Conservation (phyloP, 2,797 vertebrate genomes). For the Malacoraja senta region DNA sequence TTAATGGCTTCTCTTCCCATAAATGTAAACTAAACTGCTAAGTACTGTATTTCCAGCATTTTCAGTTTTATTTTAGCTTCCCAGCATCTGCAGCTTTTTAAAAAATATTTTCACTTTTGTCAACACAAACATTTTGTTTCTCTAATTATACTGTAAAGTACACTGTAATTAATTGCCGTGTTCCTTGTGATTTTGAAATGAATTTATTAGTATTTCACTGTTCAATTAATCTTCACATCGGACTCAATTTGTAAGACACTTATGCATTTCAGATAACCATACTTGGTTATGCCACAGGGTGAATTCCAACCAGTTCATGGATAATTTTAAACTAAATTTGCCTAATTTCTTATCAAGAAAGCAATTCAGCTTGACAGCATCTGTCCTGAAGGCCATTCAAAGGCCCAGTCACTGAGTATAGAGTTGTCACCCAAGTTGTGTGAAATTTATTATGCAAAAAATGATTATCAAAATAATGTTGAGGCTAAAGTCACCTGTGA, state of each 20-base stretch:
- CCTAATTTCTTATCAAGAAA: background rate
- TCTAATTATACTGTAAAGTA: too few relatives aligned
- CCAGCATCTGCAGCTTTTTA: too few relatives aligned
- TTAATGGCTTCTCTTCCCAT: too few relatives aligned
- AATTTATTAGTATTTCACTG: background rate
- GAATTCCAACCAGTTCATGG: too few relatives aligned
- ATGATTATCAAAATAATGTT: background rate
- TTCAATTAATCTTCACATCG: background rate
- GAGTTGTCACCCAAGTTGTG: background rate
- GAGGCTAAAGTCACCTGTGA: background rate
- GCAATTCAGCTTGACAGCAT: background rate
- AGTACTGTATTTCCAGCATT: too few relatives aligned
- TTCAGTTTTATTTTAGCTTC: too few relatives aligned
- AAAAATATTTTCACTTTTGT: too few relatives aligned
- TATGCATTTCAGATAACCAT: background rate
- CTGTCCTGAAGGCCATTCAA: background rate
- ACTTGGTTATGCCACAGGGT: background rate
- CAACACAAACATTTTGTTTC: too few relatives aligned
- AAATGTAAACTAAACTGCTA: too few relatives aligned
- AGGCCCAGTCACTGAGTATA: background rate
- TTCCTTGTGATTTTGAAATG: background rate
- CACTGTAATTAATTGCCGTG: background rate
- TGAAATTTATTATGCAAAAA: background rate
- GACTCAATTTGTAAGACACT: background rate
- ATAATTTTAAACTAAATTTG: background rate